Evolutionary conservation across 2,888 invertebrate genomes (phyloP).

Genomic region (Ditula angustiorana): DNA sequence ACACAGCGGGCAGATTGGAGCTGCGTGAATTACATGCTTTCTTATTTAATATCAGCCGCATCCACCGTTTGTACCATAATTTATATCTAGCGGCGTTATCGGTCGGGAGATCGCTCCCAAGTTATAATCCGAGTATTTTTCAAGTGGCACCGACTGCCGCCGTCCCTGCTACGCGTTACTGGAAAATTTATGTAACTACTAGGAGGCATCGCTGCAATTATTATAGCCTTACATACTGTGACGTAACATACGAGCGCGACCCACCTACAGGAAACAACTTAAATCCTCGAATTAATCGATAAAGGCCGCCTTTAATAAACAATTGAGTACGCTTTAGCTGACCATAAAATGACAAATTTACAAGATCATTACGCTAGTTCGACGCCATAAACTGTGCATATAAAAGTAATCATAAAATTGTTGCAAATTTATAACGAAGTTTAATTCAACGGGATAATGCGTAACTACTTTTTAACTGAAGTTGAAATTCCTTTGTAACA

Average conservation of each 20-base stretch:
- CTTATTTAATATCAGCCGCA: slow-evolving; percentile 84
- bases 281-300: slow-evolving; percentile 37
- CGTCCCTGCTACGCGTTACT: slow-evolving; percentile 60
- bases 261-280: slow-evolving; percentile 34
- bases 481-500: background rate
- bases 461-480: background rate
- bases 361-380: slow-evolving; percentile 60
- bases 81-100: slow-evolving; percentile 81
- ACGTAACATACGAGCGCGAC: slow-evolving; percentile 37
- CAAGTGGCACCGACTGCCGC: slow-evolving; percentile 66
- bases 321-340: slow-evolving; percentile 46
- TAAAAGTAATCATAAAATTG: slow-evolving; percentile 60
- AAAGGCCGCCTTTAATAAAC: slow-evolving; percentile 7
- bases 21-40: slow-evolving; percentile 83
- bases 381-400: slow-evolving; percentile 63
- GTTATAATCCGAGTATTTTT: slow-evolving; percentile 85
- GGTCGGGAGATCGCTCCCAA: slow-evolving; percentile 77
- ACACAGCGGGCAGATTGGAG: slow-evolving; percentile 71
- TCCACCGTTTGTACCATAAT: slow-evolving; percentile 81
- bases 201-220: slow-evolving; percentile 73
- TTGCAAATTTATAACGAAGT: slow-evolving; percentile 64
- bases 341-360: slow-evolving; percentile 67
- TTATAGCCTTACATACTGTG: slow-evolving; percentile 60
- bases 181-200: slow-evolving; percentile 76
- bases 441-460: slow-evolving; percentile 23